A percentile compares a stretch with the other conserved stretches of the same genome.
Conservation (phyloP, 2,888 invertebrate genomes). For the Drosophila borborema region DNA sequence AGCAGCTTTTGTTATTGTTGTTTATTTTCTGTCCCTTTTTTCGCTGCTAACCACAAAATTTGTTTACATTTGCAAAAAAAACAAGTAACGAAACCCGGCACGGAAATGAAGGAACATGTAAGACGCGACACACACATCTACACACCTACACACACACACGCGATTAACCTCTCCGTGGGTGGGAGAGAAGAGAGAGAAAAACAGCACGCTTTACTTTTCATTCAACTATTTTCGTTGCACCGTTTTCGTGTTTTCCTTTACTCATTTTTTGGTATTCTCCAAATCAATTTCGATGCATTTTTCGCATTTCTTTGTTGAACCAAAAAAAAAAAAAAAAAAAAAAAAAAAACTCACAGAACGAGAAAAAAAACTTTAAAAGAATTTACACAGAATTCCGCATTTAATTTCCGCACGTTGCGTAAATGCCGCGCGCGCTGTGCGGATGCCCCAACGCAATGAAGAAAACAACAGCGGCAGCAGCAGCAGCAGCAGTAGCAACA, state of each 20-base stretch:
- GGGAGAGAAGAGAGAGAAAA: background rate
- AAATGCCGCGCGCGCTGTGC: constrained; percentile 57
- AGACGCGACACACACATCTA: constrained; percentile 21
- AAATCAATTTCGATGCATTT: constrained; percentile 37
- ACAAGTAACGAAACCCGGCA: constrained; percentile 25
- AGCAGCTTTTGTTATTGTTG: background rate
- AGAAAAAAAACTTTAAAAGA: constrained; percentile 7
- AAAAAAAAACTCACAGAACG: constrained; percentile 3
- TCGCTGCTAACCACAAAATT: constrained; percentile 30
- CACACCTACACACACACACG: constrained; percentile 3
- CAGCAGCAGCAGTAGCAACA: constrained; percentile 4
- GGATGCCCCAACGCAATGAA: constrained; percentile 54
- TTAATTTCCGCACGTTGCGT: constrained; percentile 52
- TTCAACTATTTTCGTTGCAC: constrained; percentile 9
- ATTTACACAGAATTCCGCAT: constrained; percentile 12
- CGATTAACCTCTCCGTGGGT: constrained; percentile 2
- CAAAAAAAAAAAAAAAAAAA: background rate
- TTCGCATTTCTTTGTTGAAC: constrained; percentile 7
- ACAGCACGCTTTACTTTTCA: constrained; percentile 8
- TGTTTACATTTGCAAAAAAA: constrained; percentile 55
- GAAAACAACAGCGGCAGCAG: constrained; percentile 33
- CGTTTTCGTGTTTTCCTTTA: background rate
- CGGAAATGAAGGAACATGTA: constrained; percentile 21
- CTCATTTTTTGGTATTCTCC: background rate
- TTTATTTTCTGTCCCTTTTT: background rate